Base-by-base conservation (phyloP, 2,888 invertebrate genomes). In the Helleia helle region DNA sequence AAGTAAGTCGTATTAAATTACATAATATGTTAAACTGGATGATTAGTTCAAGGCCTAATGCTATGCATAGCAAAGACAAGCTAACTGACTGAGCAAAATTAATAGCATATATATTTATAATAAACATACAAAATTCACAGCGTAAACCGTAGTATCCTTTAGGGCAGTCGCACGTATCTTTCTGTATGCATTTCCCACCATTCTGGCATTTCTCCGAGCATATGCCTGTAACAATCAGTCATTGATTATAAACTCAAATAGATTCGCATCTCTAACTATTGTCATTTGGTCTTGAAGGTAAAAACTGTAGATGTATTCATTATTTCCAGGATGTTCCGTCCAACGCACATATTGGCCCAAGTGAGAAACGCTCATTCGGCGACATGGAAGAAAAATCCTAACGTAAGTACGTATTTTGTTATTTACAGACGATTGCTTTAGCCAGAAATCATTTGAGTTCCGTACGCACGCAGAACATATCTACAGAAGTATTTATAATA, bases 141-240 rank as follows among this genome's bases (percentile, higher is more conserved):
- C 91, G 90, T 36, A 92, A 83, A 43, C 97, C 97, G 64, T 93
- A 95, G 70, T 93, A 97, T 29, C 97, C 97, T 67, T 92, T 94
- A 0, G 93, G 89, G 73, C 97, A 97, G 56, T 93, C 92, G 63
- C 97, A 97, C 15, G 92, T 94, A 69, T 97, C 96, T 71, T 96
- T 96, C 68, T 96, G 95, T 55, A 96, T 90, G 67, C 97, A 97
- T 72, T 95, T 95, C 3, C 97, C 97, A 12, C 96, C 96, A 68
- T 97, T 97, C 48, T 93, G 80, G 73, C 97, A 97, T 70, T 95
- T 95, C 58, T 95, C 91, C 9, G 91, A 88, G 71, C 97, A 97
- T 62, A 96, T 95, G 51, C 96, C 96, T 96, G 76, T 2, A 76
- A 76, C 47, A 64, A 59, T 53, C 17, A 29, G 17, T 1, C 26